A percentile compares a stretch with the other conserved stretches of the same genome.
These are phyloP conservation scores for Phylloscopus trochilus DNA, from an alignment of 2,113 vertebrate species.

Conservation along the genomic window DNA sequence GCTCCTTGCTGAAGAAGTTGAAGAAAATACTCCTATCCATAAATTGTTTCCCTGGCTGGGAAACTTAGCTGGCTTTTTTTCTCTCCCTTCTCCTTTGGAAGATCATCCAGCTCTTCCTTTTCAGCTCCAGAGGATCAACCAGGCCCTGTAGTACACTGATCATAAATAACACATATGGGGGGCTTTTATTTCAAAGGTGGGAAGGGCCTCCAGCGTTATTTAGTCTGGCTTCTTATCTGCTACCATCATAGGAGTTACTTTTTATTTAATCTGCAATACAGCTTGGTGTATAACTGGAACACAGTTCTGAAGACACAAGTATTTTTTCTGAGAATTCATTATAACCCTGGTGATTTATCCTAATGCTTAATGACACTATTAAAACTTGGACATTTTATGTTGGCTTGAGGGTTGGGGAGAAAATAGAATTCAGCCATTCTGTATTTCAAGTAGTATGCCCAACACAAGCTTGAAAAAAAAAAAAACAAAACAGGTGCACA, in stretches of 20 bases:
- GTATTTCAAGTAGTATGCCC: background rate
- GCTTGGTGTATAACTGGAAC: background rate
- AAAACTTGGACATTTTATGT: background rate
- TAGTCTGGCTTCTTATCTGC: background rate
- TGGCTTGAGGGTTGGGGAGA: background rate
- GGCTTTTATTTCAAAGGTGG: background rate
- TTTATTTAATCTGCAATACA: background rate
- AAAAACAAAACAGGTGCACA: rapidly evolving
- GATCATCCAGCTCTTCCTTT: background rate
- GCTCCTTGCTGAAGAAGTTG: background rate
- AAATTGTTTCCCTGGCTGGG: background rate
- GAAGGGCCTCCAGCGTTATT: background rate
- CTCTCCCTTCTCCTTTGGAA: background rate
- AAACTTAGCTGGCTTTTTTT: background rate
- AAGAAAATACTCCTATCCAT: background rate
- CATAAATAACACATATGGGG: background rate
- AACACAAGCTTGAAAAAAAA: background rate
- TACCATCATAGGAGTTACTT: background rate
- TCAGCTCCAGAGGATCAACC: background rate
- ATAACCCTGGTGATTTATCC: background rate
- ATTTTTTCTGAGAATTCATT: background rate
- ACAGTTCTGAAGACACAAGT: background rate
- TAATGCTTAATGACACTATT: constrained; percentile 16
- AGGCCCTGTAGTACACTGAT: background rate
- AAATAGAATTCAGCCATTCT: background rate